A percentile compares a stretch with the other conserved stretches of the same genome.
These are phyloP conservation scores for Macrochelys suwanniensis DNA, from an alignment of 2,797 vertebrate genomes.

Conservation along the genomic window DNA sequence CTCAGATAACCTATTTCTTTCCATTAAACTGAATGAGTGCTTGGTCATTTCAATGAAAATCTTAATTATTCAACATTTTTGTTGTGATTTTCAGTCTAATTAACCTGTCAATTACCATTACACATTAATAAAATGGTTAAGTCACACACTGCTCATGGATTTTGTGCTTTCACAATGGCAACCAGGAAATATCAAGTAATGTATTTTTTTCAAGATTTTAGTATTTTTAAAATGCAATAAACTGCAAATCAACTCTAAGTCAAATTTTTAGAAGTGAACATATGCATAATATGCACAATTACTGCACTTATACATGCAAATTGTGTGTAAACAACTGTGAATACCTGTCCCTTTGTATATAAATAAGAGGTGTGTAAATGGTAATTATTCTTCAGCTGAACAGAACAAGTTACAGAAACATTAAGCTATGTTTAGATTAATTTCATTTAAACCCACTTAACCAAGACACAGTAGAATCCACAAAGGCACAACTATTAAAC, in stretches of 20 bases:
- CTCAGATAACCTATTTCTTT: not conserved
- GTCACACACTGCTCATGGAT: not conserved
- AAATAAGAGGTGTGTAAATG: not conserved
- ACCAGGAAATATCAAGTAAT: not conserved
- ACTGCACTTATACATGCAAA: not conserved
- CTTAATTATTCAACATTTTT: not conserved
- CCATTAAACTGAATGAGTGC: not conserved
- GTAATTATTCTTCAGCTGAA: not conserved
- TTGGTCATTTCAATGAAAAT: not conserved
- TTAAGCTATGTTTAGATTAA: not conserved
- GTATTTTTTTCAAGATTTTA: not conserved
- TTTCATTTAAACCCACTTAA: not conserved
- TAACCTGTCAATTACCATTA: not conserved
- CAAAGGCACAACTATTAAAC: not conserved
- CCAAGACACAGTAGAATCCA: not conserved
- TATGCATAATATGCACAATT: not conserved
- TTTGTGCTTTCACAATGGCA: not conserved
- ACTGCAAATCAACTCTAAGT: not conserved
- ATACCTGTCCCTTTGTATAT: not conserved
- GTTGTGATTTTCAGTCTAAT: not conserved
- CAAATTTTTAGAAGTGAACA: not conserved
- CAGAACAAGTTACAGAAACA: not conserved
- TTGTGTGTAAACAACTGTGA: not conserved
- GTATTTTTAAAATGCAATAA: not conserved
- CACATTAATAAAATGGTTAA: not conserved